Conservation (phyloP, 2,113 vertebrate genomes). For the Peromyscus polionotus region DNA sequence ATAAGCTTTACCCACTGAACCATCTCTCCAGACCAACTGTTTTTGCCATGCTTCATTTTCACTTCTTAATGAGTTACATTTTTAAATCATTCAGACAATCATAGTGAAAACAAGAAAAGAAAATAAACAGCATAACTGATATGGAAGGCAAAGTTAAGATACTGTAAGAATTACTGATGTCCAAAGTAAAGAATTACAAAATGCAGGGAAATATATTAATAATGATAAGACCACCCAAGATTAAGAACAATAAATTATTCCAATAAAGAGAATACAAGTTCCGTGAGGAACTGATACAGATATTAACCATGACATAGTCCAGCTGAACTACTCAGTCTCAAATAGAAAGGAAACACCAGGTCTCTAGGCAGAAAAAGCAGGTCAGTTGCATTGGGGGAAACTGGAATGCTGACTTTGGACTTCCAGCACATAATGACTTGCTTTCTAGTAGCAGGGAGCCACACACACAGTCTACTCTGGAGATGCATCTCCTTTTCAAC, state of each 20-base stretch:
- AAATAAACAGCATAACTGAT: background rate
- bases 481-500: background rate
- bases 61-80: background rate
- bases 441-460: background rate
- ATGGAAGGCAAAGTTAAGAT: background rate
- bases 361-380: conserved; percentile 8
- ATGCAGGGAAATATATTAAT: background rate
- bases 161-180: background rate
- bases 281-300: background rate
- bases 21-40: background rate
- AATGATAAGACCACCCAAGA: background rate
- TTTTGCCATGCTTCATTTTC: background rate
- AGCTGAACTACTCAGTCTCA: background rate
- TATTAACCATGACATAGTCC: background rate
- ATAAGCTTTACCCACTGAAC: background rate
- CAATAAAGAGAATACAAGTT: background rate
- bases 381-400: background rate
- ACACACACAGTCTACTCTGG: background rate
- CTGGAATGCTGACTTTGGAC: background rate
- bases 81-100: conserved; percentile 6
- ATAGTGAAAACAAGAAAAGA: background rate
- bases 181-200: conserved; percentile 26
- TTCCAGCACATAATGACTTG: background rate
- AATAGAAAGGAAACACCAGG: background rate
- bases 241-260: background rate